Evolutionary conservation across 1,140 invertebrate species (phyloP).

Genomic region (Hyles euphorbiae): DNA sequence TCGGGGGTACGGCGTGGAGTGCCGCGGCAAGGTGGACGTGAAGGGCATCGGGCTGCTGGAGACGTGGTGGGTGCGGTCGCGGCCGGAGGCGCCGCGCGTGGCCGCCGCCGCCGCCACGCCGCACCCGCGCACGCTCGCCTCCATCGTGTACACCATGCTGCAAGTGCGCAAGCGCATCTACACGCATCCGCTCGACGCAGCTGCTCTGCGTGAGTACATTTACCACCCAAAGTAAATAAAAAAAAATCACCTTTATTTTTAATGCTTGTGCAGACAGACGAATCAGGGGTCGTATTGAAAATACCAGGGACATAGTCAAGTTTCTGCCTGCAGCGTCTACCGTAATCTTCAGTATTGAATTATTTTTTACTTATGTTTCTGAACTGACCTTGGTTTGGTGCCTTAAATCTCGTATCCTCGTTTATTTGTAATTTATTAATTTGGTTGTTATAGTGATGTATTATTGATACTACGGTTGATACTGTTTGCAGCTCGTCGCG

Average conservation of each 20-base stretch:
- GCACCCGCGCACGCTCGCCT: conserved; percentile 84
- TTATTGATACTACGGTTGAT: not conserved
- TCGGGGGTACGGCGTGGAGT: conserved; percentile 83
- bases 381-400: too few relatives aligned
- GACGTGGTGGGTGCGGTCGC: conserved; percentile 90
- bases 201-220: conserved; percentile 16
- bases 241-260: too few relatives aligned
- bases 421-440: too few relatives aligned
- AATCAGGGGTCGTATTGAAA: too few relatives aligned
- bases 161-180: conserved; percentile 81
- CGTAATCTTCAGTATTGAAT: too few relatives aligned
- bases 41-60: conserved; percentile 98
- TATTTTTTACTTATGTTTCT: too few relatives aligned
- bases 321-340: too few relatives aligned
- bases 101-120: conserved; percentile 78
- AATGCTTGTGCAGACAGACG: too few relatives aligned
- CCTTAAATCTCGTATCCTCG: too few relatives aligned
- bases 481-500: conserved; percentile 18
- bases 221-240: not conserved
- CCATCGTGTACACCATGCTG: conserved; percentile 91
- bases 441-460: too few relatives aligned
- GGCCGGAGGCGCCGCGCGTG: conserved; percentile 63
- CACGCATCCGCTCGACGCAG: conserved; percentile 50
- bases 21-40: conserved; percentile 89
- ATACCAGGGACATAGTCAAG: too few relatives aligned